These are phyloP conservation scores for Diplogasteroides magnus DNA, from an alignment of 1,140 invertebrate species.

Conservation along the genomic window DNA sequence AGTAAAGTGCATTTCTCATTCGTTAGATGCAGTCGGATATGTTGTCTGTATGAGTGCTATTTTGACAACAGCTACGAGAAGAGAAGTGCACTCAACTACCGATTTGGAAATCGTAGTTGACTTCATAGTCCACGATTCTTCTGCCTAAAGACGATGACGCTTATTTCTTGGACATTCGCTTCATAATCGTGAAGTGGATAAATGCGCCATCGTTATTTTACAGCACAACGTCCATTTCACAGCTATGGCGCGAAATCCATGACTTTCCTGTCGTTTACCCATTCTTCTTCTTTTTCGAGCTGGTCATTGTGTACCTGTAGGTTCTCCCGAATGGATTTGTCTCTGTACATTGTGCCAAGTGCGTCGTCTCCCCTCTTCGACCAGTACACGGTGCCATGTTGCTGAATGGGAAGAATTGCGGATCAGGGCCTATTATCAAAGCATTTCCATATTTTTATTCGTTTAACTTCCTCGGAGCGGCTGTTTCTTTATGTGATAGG, in stretches of 20 bases:
- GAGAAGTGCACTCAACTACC: no score
- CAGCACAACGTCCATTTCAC: no score
- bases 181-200: background rate
- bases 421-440: no score
- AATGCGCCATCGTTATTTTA: background rate
- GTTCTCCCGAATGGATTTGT: background rate
- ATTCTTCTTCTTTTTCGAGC: background rate
- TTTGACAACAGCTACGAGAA: no score
- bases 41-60: background rate
- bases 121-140: no score
- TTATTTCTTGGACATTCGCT: background rate
- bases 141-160: no score
- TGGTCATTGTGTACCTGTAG: conserved; percentile 1
- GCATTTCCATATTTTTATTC: conserved; percentile 6
- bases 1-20: background rate
- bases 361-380: background rate
- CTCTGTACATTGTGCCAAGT: conserved; percentile 7
- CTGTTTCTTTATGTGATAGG: background rate
- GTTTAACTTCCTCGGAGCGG: no score
- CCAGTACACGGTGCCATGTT: conserved; percentile 38
- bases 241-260: no score
- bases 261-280: no score
- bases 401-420: conserved; percentile 18
- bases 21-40: background rate
- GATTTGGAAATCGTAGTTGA: no score